Conservation (phyloP, 1,140 invertebrate species). For the Pissodes strobi region DNA sequence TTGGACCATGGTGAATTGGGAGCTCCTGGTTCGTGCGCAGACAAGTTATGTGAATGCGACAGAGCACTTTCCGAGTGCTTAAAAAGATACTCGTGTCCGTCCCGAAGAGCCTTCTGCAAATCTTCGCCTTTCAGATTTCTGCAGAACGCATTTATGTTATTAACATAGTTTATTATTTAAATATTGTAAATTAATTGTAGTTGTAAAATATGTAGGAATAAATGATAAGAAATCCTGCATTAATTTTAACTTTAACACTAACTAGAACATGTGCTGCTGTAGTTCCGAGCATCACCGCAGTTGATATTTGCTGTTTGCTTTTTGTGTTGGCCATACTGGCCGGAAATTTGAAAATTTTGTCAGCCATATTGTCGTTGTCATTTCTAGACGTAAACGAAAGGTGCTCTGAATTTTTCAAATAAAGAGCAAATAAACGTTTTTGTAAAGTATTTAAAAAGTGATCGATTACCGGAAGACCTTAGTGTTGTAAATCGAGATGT, state of each 20-base stretch:
- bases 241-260: too few relatives aligned
- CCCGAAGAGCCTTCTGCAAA: slow-evolving; percentile 67
- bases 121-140: slow-evolving; percentile 73
- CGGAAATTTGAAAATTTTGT: too few relatives aligned
- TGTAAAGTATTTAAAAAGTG: not conserved
- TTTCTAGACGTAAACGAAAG: not conserved
- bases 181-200: not conserved
- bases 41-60: slow-evolving; percentile 85
- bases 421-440: too few relatives aligned
- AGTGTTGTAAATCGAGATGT: slow-evolving; percentile 58
- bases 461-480: not conserved
- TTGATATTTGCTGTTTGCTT: too few relatives aligned
- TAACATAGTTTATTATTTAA: slow-evolving; percentile 14
- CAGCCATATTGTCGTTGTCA: not conserved
- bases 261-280: too few relatives aligned
- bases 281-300: too few relatives aligned
- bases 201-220: not conserved
- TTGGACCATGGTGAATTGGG: slow-evolving; percentile 69
- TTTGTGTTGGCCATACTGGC: too few relatives aligned
- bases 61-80: slow-evolving; percentile 79
- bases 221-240: not conserved
- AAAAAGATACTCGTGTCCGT: slow-evolving; percentile 74
- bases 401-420: not conserved
- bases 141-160: slow-evolving; percentile 62
- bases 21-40: slow-evolving; percentile 69